Percentiles rank a stretch among this genome's conserved stretches.
These are phyloP conservation scores for Plecturocebus donacophilus DNA, from an alignment of 2,113 vertebrate species.

Conservation along the genomic window DNA sequence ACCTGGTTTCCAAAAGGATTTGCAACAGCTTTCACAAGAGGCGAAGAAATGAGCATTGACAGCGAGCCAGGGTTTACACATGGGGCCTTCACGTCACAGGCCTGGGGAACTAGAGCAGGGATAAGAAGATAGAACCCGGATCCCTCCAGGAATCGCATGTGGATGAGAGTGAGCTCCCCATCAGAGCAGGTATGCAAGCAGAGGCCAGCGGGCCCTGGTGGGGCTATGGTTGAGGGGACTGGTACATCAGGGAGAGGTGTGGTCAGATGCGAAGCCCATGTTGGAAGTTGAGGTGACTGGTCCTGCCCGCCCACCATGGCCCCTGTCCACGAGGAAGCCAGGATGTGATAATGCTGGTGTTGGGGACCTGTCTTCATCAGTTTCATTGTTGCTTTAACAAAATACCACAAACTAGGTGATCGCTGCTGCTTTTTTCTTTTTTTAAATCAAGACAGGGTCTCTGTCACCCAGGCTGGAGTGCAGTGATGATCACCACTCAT, in stretches of 20 bases:
- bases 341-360: background rate
- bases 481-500: too few species aligned
- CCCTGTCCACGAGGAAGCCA: background rate
- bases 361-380: background rate
- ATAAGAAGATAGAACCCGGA: background rate
- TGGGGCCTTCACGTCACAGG: background rate
- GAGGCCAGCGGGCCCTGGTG: background rate
- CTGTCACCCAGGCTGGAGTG: too few species aligned
- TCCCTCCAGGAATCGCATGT: background rate
- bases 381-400: background rate
- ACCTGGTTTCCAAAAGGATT: conserved; percentile 20
- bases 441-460: too few species aligned
- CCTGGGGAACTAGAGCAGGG: background rate
- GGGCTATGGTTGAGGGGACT: background rate
- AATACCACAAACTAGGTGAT: background rate
- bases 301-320: background rate
- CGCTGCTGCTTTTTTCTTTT: too few species aligned
- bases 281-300: background rate
- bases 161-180: background rate
- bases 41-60: background rate
- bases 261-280: background rate
- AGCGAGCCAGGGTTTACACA: background rate
- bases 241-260: rapidly evolving
- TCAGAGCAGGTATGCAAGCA: background rate
- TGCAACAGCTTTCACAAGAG: background rate